Conservation (phyloP, 2,113 vertebrate genomes). For the Tachuris rubrigastra region DNA sequence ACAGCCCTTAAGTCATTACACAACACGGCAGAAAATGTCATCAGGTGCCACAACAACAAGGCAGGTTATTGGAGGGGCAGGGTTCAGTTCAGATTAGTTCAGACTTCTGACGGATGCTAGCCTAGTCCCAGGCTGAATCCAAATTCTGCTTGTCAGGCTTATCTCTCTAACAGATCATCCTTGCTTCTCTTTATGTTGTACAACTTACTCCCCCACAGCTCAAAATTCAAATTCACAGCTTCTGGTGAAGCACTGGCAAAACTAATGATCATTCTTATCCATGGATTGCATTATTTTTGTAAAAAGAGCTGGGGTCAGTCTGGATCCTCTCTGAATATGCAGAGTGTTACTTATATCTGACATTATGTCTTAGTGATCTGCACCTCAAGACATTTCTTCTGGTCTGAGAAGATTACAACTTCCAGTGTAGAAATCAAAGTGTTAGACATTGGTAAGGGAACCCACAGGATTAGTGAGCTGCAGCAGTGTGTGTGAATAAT, state of each 20-base stretch:
- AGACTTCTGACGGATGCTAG: constrained; percentile 21
- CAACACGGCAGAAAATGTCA: constrained; percentile 55
- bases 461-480: not conserved
- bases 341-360: not conserved
- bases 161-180: constrained; percentile 33
- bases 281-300: not conserved
- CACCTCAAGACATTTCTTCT: not conserved
- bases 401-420: not conserved
- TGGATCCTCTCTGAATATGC: not conserved
- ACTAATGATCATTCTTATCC: not conserved
- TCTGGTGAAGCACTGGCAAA: not conserved
- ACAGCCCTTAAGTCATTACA: constrained; percentile 60
- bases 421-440: not conserved
- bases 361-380: not conserved
- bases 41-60: constrained; percentile 53
- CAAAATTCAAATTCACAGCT: not conserved
- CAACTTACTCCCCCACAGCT: not conserved
- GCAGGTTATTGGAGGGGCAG: constrained; percentile 49
- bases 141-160: constrained; percentile 47
- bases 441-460: not conserved
- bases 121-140: not conserved
- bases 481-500: constrained; percentile 24
- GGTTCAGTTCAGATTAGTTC: constrained; percentile 47
- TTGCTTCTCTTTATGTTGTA: not conserved
- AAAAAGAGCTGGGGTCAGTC: not conserved